Percentiles rank a stretch among this genome's conserved stretches.
These are phyloP conservation scores for Pseudococcus viburni DNA, from an alignment of 2,888 invertebrate species.

Conservation along the genomic window DNA sequence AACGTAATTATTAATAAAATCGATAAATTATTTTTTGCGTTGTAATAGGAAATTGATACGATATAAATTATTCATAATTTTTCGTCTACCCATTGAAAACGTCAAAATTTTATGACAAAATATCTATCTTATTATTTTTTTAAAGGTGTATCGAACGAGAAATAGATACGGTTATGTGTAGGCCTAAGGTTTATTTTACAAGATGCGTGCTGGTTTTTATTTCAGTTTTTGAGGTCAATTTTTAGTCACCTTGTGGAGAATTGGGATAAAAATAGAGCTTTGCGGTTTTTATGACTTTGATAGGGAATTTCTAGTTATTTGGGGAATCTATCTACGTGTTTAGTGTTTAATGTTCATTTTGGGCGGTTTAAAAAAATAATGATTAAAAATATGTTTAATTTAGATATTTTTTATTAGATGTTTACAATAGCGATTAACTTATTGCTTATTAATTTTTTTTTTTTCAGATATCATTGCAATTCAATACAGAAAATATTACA, in stretches of 20 bases:
- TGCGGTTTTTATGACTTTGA: background rate
- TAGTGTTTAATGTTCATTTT: background rate
- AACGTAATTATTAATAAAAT: background rate
- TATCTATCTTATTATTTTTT: background rate
- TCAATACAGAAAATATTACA: too few relatives aligned
- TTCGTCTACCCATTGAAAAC: background rate
- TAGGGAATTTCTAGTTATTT: background rate
- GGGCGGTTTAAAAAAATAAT: too few relatives aligned
- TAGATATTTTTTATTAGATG: too few relatives aligned
- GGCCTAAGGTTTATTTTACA: background rate
- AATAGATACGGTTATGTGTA: background rate
- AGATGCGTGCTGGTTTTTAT: background rate
- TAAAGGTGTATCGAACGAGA: background rate
- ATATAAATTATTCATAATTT: conserved; percentile 9
- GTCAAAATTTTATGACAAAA: conserved; percentile 14
- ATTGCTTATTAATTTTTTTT: too few relatives aligned
- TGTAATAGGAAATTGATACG: conserved; percentile 30
- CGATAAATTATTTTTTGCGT: background rate
- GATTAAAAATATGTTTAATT: too few relatives aligned
- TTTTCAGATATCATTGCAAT: too few relatives aligned
- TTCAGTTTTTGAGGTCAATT: conserved; percentile 4
- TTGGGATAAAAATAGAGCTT: background rate
- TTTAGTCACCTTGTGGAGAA: background rate
- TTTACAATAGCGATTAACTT: too few relatives aligned
- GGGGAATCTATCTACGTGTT: background rate